Conservation (phyloP, 2,113 vertebrate species). For the Onychostruthus taczanowskii region DNA sequence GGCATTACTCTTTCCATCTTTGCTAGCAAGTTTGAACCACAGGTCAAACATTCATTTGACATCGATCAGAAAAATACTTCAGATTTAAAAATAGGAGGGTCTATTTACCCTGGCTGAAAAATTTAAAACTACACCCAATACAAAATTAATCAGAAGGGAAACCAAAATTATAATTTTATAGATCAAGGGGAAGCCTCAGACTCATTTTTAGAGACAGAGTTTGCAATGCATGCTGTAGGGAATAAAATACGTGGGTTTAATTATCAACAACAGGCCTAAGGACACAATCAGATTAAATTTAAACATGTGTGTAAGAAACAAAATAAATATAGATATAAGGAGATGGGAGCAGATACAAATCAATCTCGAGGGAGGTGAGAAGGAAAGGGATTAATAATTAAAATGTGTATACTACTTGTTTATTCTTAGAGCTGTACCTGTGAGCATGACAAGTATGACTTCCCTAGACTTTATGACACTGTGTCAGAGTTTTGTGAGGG, state of each 20-base stretch:
- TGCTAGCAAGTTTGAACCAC: not conserved
- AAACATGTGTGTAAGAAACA: slow-evolving; percentile 63
- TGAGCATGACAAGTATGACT: slow-evolving; percentile 11
- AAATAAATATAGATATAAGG: slow-evolving; percentile 73
- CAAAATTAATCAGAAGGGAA: slow-evolving; percentile 11
- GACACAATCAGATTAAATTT: slow-evolving; percentile 68
- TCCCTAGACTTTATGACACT: not conserved
- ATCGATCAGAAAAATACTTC: not conserved
- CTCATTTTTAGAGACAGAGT: slow-evolving; percentile 46
- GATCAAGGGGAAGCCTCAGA: slow-evolving; percentile 44
- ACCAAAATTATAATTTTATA: slow-evolving; percentile 23
- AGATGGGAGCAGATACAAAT: slow-evolving; percentile 52
- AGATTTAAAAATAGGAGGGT: not conserved
- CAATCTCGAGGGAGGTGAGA: slow-evolving; percentile 58
- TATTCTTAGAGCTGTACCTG: slow-evolving; percentile 50
- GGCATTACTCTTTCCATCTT: not conserved
- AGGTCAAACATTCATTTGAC: not conserved
- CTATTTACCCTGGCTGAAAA: not conserved
- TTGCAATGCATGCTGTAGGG: slow-evolving; percentile 51
- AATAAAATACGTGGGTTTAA: slow-evolving; percentile 68
- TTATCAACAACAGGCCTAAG: slow-evolving; percentile 69
- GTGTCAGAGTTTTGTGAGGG: not conserved
- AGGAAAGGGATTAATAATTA: slow-evolving; percentile 58
- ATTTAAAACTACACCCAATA: not conserved
- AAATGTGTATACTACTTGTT: slow-evolving; percentile 44